Evolutionary conservation across 2,888 invertebrate genomes (phyloP).

Genomic region (Drosophila sordidula): DNA sequence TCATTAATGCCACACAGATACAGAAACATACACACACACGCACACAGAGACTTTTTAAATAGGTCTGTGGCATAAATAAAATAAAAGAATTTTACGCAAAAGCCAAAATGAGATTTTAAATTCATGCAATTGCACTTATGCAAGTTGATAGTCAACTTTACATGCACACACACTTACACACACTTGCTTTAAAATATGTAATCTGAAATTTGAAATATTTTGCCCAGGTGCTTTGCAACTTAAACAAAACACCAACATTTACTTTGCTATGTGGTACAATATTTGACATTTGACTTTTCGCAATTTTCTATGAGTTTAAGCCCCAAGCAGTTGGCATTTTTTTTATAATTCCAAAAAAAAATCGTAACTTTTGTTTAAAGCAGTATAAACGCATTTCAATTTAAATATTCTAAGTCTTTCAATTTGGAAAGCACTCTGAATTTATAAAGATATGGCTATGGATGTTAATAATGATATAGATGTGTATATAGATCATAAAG

Average conservation of each 20-base stretch:
- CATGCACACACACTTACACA: conserved; percentile 9
- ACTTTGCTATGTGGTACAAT: no score
- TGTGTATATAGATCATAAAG: no score
- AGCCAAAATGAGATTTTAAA: conserved; percentile 38
- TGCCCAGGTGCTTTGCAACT: neutral
- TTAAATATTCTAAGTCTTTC: no score
- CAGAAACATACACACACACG: neutral
- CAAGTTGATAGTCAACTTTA: conserved; percentile 23
- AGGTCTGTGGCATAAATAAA: conserved; percentile 9
- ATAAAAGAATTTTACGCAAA: conserved; percentile 9
- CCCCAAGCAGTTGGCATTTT: no score
- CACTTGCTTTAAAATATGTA: neutral
- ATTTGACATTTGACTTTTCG: no score
- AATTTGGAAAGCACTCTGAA: no score
- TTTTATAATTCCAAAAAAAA: no score
- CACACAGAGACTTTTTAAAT: neutral
- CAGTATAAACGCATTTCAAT: no score
- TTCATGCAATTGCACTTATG: conserved; percentile 33
- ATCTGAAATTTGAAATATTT: neutral
- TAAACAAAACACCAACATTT: neutral
- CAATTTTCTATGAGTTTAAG: no score
- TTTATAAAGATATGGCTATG: no score
- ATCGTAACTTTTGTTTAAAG: no score
- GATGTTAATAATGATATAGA: no score
- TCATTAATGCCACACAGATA: conserved; percentile 39